Base-by-base conservation (phyloP, 2,888 invertebrate genomes). In the Ametastegia equiseti region DNA sequence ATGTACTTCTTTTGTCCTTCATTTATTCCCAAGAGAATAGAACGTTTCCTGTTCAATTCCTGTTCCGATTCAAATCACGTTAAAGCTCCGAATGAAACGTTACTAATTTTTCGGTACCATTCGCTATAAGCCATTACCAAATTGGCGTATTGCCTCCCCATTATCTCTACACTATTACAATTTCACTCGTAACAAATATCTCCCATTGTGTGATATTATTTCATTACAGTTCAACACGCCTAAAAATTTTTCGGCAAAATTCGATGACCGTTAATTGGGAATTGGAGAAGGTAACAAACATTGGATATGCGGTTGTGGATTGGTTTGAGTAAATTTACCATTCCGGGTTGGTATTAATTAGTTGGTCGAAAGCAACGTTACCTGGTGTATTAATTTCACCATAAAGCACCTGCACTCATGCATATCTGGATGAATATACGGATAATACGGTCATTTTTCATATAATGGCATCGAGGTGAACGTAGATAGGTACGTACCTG, bases 41-140 rank as follows among this genome's bases (percentile, higher is more conserved):
- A 75, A 54, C 50, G 45, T 71, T 45, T 54, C 54, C 75, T 27
- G 13, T 36, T 54, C 50, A 23, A 75, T 71, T 50, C 45, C 75
- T 36, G 36, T 54, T 54, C 54, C 54, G 19, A 75, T 75, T 75
- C 33, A 36, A 54, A 50, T 75, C 33, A 36, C 75, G 50, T 75
- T 54, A 54, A 75, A 36, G 1, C 36, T 33, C 19, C 54, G 50
- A 36, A 54, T 75, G 50, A 54, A 50, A 50, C 13, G 9, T 33
- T 50, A 45, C 9, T 54, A 75, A 75, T 75, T 54, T 54, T 50
- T 75, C 11, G 30, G 19, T 33, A 47, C 23, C 67, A 4, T 63
- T 1, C 9, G 15, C 23, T 15, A 7, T n/a, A n/a, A 42, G 11
- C 42, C 69, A 39, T 69, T 42, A 69, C 69, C 69, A 69, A 69